Evolutionary conservation across 2,113 vertebrate genomes (phyloP).

Genomic region (Hoplias malabaricus): DNA sequence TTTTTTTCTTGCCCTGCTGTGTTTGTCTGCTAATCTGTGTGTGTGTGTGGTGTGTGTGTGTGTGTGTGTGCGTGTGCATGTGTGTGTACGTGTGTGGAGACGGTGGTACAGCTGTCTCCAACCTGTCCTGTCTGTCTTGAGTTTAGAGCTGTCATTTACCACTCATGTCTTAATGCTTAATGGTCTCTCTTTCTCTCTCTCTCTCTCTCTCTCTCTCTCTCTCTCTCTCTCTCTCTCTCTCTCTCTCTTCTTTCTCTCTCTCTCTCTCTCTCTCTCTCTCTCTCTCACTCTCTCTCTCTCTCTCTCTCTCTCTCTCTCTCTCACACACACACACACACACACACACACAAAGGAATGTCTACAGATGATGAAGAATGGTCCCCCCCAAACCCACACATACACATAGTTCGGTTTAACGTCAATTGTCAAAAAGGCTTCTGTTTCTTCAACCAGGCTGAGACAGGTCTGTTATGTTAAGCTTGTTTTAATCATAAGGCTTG

Average conservation of each 20-base stretch:
- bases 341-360: slow-evolving; percentile 30
- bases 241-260: neutral
- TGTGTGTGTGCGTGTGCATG: neutral
- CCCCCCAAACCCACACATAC: slow-evolving; percentile 8
- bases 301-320: neutral
- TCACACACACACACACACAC: neutral
- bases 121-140: slow-evolving; percentile 21
- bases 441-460: slow-evolving; percentile 30
- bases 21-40: slow-evolving; percentile 1
- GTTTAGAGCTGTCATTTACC: slow-evolving; percentile 41
- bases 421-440: slow-evolving; percentile 38
- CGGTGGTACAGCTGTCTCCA: slow-evolving; percentile 19
- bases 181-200: neutral
- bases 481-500: slow-evolving; percentile 20
- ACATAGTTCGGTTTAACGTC: slow-evolving; percentile 46
- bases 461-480: slow-evolving; percentile 28
- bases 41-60: neutral
- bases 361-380: slow-evolving; percentile 32
- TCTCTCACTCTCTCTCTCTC: too few species aligned
- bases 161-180: slow-evolving; percentile 17
- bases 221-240: neutral
- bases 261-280: neutral
- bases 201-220: neutral
- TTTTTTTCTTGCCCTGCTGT: neutral
- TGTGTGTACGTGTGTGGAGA: neutral